phyloP scores from a whole-genome alignment of 2,797 vertebrate genomes.

The Neosalanx taihuensis region DNA sequence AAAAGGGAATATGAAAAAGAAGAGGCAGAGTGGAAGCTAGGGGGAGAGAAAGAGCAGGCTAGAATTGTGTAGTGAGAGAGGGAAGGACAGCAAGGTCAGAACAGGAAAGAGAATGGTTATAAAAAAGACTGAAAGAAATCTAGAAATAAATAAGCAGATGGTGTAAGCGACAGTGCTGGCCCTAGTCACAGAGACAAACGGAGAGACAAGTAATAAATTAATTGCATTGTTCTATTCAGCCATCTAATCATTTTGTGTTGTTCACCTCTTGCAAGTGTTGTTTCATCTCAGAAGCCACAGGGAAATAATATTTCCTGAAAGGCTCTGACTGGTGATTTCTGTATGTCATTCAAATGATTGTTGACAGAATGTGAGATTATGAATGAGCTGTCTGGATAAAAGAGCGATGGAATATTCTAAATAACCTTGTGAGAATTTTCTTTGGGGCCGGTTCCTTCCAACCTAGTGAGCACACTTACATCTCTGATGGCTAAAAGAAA shows the following conservation, averaged over 20 bases:
- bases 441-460: conserved; percentile 16
- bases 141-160: background rate
- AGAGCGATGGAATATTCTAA: conserved; percentile 53
- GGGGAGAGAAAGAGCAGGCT: background rate
- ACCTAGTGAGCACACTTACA: background rate
- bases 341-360: conserved; percentile 35
- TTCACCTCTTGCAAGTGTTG: conserved; percentile 57
- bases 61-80: background rate
- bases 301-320: conserved; percentile 60
- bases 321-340: conserved; percentile 67
- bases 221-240: conserved; percentile 17
- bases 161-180: conserved; percentile 44
- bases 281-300: conserved; percentile 56
- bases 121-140: background rate
- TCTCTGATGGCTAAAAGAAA: background rate
- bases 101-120: background rate
- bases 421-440: conserved; percentile 42
- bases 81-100: background rate
- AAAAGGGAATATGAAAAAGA: conserved; percentile 4
- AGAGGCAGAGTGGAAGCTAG: conserved; percentile 7
- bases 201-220: conserved; percentile 41
- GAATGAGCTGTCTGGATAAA: conserved; percentile 58
- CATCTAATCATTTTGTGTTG: conserved; percentile 19
- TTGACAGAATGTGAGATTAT: background rate
- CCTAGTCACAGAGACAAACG: conserved; percentile 45